A percentile compares a stretch with the other conserved stretches of the same genome.
Evolutionary conservation across 2,888 invertebrate species (phyloP).

Genomic region (Conomelus anceps): DNA sequence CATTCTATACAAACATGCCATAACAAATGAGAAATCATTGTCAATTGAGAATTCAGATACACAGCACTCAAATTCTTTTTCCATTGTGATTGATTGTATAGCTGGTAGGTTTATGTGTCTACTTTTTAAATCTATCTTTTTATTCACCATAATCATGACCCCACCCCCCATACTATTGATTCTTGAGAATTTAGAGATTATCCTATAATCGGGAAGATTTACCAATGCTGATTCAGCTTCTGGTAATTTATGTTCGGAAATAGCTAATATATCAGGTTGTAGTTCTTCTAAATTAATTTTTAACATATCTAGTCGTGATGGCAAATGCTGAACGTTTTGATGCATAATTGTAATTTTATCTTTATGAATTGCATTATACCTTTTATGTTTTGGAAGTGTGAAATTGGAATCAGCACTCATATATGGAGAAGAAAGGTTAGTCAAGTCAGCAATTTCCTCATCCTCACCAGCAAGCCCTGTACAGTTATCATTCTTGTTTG

Average conservation of each 20-base stretch:
- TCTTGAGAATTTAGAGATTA: background rate
- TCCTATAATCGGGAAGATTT: background rate
- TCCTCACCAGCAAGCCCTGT: no score
- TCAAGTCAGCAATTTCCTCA: background rate
- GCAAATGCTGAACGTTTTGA: conserved; percentile 4
- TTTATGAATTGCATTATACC: background rate
- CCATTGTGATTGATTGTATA: background rate
- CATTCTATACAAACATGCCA: background rate
- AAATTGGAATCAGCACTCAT: background rate
- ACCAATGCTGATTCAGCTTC: background rate
- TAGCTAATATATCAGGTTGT: conserved; percentile 2
- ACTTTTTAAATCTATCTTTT: background rate
- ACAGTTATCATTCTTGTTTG: no score
- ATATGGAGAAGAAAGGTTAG: background rate
- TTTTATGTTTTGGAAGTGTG: background rate
- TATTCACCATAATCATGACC: background rate
- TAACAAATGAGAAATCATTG: background rate
- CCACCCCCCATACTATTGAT: background rate
- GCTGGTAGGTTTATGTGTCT: background rate
- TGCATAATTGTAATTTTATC: background rate
- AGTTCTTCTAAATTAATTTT: conserved; percentile 9
- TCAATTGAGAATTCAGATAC: background rate
- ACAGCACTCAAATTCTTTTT: conserved; percentile 7
- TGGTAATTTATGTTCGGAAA: background rate
- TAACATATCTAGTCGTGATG: background rate